Evolutionary conservation across 2,113 vertebrate genomes (phyloP).

Genomic region (Polypterus bichir): DNA sequence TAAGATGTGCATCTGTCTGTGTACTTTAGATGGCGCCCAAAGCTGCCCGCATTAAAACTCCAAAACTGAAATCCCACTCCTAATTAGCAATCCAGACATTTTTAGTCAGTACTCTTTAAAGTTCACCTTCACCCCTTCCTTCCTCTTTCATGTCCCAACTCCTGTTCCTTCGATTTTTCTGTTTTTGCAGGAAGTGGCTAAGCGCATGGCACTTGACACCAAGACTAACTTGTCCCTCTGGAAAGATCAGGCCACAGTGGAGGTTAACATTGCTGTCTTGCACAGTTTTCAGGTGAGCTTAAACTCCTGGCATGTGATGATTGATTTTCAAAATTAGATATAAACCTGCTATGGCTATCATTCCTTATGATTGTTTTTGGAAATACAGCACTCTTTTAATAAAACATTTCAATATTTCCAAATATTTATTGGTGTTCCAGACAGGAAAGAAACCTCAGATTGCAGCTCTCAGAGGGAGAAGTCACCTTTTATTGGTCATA

Average conservation of each 20-base stretch:
- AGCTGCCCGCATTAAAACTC: no score
- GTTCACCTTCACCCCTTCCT: not conserved
- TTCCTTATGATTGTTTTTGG: not conserved
- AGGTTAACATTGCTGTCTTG: slow-evolving; percentile 4
- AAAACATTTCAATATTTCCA: no score
- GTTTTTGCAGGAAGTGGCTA: slow-evolving; percentile 2
- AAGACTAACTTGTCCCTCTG: not conserved
- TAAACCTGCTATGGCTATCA: not conserved
- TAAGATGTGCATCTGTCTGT: no score
- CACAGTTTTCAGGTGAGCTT: slow-evolving; percentile 9
- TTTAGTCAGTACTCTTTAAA: not conserved
- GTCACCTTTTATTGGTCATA: no score
- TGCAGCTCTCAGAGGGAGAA: no score
- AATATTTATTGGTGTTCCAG: no score
- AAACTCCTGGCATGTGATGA: no score
- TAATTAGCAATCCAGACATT: not conserved
- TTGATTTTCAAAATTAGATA: not conserved
- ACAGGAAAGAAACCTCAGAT: no score
- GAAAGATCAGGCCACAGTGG: slow-evolving; percentile 7
- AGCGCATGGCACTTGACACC: slow-evolving; percentile 2
- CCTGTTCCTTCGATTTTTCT: not conserved
- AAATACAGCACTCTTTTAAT: not conserved
- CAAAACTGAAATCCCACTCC: no score
- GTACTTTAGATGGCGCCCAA: no score
- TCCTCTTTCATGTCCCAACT: no score